Conservation (phyloP, 2,888 invertebrate genomes). For the Andrena bicolor region DNA sequence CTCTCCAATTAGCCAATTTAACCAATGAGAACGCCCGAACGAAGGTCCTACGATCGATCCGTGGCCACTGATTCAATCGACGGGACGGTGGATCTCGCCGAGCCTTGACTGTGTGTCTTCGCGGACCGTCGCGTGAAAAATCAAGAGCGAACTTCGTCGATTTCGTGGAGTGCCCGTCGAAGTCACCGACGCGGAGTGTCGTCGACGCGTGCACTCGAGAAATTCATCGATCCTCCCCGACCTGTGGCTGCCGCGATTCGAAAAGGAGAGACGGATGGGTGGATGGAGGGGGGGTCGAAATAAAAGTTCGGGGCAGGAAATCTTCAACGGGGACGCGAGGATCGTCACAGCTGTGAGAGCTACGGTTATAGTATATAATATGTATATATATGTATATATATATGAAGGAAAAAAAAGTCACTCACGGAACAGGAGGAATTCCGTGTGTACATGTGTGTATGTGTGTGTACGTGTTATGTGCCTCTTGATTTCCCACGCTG, state of each 20-base stretch:
- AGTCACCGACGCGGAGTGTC: conserved; percentile 67
- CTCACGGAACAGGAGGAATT: conserved; percentile 7
- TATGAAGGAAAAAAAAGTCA: conserved; percentile 30
- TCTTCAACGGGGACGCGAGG: neutral
- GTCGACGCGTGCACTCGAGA: conserved; percentile 78
- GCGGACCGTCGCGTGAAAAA: conserved; percentile 70
- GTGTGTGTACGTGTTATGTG: neutral
- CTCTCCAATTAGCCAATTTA: no score
- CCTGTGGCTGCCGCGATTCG: neutral
- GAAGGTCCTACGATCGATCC: neutral
- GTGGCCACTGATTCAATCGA: conserved; percentile 21
- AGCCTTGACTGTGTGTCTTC: conserved; percentile 13
- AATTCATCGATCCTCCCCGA: conserved; percentile 54
- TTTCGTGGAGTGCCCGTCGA: conserved; percentile 79
- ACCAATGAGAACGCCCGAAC: neutral
- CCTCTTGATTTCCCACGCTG: conserved; percentile 66
- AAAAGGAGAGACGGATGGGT: neutral
- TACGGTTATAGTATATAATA: neutral
- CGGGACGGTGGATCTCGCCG: conserved; percentile 45
- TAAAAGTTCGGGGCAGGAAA: conserved; percentile 16
- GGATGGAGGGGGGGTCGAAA: neutral
- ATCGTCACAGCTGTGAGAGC: neutral
- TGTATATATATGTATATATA: no score
- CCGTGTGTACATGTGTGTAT: neutral
- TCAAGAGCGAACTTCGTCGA: conserved; percentile 67